Conservation (phyloP, 2,888 invertebrate species). For the Megamerina dolium region DNA sequence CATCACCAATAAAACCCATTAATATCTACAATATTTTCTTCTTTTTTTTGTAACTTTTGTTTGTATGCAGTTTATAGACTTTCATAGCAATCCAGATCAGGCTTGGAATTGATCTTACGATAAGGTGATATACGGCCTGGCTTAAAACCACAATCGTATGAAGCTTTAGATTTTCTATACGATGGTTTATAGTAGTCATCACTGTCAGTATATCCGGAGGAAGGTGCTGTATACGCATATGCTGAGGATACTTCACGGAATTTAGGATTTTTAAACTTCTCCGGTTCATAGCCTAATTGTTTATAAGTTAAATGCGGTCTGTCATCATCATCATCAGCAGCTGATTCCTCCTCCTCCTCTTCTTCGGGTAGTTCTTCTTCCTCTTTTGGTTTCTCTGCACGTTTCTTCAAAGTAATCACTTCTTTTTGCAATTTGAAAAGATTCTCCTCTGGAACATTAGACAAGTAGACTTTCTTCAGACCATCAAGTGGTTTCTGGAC, state of each 20-base stretch:
- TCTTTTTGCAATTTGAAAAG: conserved; percentile 52
- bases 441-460: conserved; percentile 52
- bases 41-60: no score
- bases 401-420: conserved; percentile 51
- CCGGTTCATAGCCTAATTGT: conserved; percentile 50
- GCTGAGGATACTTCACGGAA: conserved; percentile 23
- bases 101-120: conserved; percentile 14
- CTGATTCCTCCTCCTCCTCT: conserved; percentile 12
- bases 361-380: conserved; percentile 32
- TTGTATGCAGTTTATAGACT: no score
- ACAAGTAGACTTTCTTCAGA: conserved; percentile 30
- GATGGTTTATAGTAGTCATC: not conserved
- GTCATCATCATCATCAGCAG: conserved; percentile 21
- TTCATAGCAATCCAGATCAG: not conserved
- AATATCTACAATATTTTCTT: no score
- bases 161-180: conserved; percentile 16
- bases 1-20: no score
- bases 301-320: conserved; percentile 44
- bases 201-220: not conserved
- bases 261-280: conserved; percentile 40
- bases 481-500: conserved; percentile 50
- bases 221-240: not conserved
- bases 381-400: conserved; percentile 2
- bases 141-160: conserved; percentile 36
- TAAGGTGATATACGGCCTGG: conserved; percentile 34